Percentiles rank a stretch among this genome's conserved stretches.
Conservation (phyloP, 2,797 vertebrate species). For the Adelosebastes latens region DNA sequence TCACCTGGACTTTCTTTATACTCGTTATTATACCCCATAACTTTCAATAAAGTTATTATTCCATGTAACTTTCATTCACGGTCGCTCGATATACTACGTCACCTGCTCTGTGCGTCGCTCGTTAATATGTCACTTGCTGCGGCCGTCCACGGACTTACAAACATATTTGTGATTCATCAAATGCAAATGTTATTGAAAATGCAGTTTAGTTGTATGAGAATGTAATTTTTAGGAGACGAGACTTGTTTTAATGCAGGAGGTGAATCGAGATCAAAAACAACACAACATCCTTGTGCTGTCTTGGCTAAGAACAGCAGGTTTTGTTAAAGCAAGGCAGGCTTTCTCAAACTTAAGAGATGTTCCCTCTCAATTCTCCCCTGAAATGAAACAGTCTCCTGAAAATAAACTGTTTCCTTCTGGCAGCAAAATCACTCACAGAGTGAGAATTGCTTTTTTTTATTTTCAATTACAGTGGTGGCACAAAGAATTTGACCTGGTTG, state of each 20-base stretch:
- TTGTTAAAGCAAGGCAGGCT: not conserved
- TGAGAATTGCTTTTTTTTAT: not conserved
- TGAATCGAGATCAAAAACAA: not conserved
- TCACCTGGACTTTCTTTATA: too few relatives aligned
- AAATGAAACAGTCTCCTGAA: slow-evolving; percentile 2
- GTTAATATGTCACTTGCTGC: too few relatives aligned
- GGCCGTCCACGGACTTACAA: too few relatives aligned
- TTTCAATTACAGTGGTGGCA: not conserved
- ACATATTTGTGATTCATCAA: too few relatives aligned
- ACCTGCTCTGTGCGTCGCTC: too few relatives aligned
- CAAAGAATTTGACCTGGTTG: slow-evolving; percentile 1
- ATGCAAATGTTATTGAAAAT: too few relatives aligned
- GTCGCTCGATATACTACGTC: too few relatives aligned
- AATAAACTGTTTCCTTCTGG: not conserved
- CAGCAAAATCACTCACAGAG: not conserved
- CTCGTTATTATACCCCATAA: too few relatives aligned
- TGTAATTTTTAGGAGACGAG: too few relatives aligned
- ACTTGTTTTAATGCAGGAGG: not conserved
- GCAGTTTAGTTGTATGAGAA: too few relatives aligned
- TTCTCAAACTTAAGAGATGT: not conserved
- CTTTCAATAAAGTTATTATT: too few relatives aligned
- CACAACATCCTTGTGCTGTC: not conserved
- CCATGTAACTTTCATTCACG: too few relatives aligned
- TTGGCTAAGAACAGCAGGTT: not conserved
- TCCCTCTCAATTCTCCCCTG: not conserved